Evolutionary conservation across 2,888 invertebrate species (phyloP), one percentile per base, ranked within the genome.

Genomic region (Abrostola triplasia): DNA sequence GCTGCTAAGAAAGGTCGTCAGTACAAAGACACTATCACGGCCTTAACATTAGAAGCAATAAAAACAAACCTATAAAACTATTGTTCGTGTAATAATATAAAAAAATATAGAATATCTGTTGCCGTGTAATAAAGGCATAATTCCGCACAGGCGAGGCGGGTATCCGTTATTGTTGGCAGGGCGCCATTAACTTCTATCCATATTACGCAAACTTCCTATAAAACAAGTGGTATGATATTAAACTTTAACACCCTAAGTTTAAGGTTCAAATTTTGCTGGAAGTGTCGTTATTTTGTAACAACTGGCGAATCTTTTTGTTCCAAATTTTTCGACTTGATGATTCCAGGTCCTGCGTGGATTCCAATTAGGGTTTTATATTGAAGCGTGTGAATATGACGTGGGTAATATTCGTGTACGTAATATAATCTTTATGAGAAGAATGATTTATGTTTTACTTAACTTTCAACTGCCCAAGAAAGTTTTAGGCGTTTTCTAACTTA

Each of bases 151-250:
- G 77, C 82, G 74, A 77, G 74, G 59, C 76, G 66, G 71, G 80
- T 80, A 81, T 82, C 79, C 84, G 84, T 83, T 86, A 85, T 88
- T 87, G 86, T 86, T 90, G 90, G 90, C 90, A 81, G 74, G 59
- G 71, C 70, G 90, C 90, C 90, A 91, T 88, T 85, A 87, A 80
- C 81, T 84, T 80, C 84, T 77, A 80, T 73, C 83, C 85, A 84
- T 90, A 90, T 90, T 90, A 88, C 84, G 84, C 86, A 89, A 91
- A 90, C 86, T 90, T 88, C 83, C 81, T 77, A 78, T 69, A 72
- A 78, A 79, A 73, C 52, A 67, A 76, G 73, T 76, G 81, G 77
- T 82, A 73, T 82, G 61, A 85, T 82, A 88, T 84, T 84, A 83
- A 83, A 85, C 88, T 82, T 82, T 87, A 87, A 80, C 36, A 24